Base-by-base conservation (phyloP, 2,888 invertebrate genomes). In the Biston betularia region DNA sequence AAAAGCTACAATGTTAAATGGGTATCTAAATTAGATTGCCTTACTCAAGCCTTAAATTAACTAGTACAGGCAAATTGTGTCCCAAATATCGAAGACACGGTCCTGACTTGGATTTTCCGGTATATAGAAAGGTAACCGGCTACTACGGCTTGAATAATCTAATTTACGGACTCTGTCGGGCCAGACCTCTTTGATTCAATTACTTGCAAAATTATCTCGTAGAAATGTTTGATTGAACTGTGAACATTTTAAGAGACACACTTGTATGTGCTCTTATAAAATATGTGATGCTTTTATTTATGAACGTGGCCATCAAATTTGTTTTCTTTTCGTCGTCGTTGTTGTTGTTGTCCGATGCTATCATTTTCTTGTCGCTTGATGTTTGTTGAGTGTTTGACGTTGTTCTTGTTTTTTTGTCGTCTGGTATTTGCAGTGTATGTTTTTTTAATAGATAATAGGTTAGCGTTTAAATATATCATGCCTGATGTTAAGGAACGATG, bases 121-220 rank as follows among this genome's bases (percentile, higher is more conserved):
- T 6, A 56, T 33, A 24, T 34, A 34, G n/a, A 45, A 42, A 54
- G 54, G 55, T 42, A 44, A 33, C 35, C 14, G 15, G 45, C 57
- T 46, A 35, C 45, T 56, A 57, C 46, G 46, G 45, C 7, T 45
- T 46, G 46, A 57, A 57, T 57, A 57, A 57, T 57, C 57, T 35
- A 57, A 57, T 57, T 57, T 45, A 9, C 44, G 45, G 45, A 35
- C 57, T 34, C 57, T 57, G 57, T 34, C 46, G 46, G 46, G 56
- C 34, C 61, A 58, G 58, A 69, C 63, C 62, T 52, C n/a, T 4
- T 52, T 69, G 58, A 68, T 58, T 69, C 62, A 24, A 65, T 69
- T 69, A 62, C 50, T 45, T 24, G 42, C 46, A 48, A 58, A 53
- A 60, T 55, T 60, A 60, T 65, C 45, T 15, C 48, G 34, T 34